Evolutionary conservation across 2,113 vertebrate genomes (phyloP), one percentile per base, ranked within the genome.

Genomic region (Dasyurus viverrinus): DNA sequence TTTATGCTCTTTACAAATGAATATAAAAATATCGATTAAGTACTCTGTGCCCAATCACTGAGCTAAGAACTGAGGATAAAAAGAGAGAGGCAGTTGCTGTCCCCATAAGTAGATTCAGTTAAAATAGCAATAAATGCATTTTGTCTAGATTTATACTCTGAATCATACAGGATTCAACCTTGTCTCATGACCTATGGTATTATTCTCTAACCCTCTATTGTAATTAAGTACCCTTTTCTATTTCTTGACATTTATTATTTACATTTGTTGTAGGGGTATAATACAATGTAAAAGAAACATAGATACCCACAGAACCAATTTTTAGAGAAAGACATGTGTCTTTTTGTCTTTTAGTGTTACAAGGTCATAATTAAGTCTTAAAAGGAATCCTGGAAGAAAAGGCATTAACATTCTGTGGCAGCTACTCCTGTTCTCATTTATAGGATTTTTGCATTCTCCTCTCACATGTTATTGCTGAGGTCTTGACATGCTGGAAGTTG

Each of bases 311-410:
- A 3, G 8, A 94, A 90, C 0, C 46, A 42, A 95, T 60, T 94
- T 68, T 92, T 11, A 97, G 97, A 94, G 60, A 92, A 84, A 96
- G n/a, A 93, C 89, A 90, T 23, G 6, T 25, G 89, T 42, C 50
- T 90, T 96, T 95, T 94, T 53, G 90, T 10, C 46, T 94, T 22
- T 14, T 47, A 94, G 53, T 30, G 55, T 10, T 89, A 55, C 60
- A 27, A 55, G 53, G 47, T 95, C 90, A 36, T n/a, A 93, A 53
- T 97, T 90, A 23, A 94, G 24, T 46, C 54, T 76, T 68, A 95
- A 93, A n/a, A 95, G 95, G 90, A 96, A 96, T 10, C n/a, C 48
- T 53, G 54, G 94, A 54, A 91, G 94, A 97, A 52, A 94, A 98
- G 92, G 48, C 47, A 47, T 57, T 55, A 97, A 2, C 92, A 91